A percentile compares a stretch with the other conserved stretches of the same genome.
Evolutionary conservation across 2,797 vertebrate genomes (phyloP).

Genomic region (Scomberomorus guttatus): DNA sequence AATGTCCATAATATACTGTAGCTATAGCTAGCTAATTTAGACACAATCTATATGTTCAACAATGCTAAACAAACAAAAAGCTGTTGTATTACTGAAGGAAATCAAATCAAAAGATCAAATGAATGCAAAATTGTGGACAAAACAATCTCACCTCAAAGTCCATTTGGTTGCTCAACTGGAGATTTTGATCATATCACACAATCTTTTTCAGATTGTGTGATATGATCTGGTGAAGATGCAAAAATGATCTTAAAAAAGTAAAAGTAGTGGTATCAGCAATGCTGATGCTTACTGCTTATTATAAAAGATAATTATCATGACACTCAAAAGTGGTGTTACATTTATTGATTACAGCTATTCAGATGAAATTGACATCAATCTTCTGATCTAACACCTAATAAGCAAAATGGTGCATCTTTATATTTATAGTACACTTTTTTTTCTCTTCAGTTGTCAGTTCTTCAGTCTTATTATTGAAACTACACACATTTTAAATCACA

Average conservation of each 20-base stretch:
- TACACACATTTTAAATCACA: conserved; percentile 38
- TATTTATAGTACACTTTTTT: neutral
- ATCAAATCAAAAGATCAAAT: neutral
- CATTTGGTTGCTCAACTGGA: no score
- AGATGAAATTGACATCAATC: neutral
- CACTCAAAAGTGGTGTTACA: no score
- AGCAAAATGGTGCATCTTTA: neutral
- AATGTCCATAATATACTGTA: no score
- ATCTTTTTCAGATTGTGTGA: no score
- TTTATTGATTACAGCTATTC: neutral
- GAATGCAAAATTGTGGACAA: neutral
- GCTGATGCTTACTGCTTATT: no score
- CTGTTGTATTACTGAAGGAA: neutral
- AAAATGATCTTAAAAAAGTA: no score
- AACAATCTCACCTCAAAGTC: neutral
- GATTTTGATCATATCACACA: neutral
- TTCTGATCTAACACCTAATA: neutral
- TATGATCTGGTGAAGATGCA: no score
- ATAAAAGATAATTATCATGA: no score
- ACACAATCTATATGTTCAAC: no score
- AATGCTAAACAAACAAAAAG: neutral
- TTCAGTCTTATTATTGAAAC: neutral
- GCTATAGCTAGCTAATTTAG: no score
- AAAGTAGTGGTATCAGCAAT: neutral
- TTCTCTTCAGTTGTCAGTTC: no score